Conservation (phyloP, 2,888 invertebrate species). For the Cephus sareptanus region DNA sequence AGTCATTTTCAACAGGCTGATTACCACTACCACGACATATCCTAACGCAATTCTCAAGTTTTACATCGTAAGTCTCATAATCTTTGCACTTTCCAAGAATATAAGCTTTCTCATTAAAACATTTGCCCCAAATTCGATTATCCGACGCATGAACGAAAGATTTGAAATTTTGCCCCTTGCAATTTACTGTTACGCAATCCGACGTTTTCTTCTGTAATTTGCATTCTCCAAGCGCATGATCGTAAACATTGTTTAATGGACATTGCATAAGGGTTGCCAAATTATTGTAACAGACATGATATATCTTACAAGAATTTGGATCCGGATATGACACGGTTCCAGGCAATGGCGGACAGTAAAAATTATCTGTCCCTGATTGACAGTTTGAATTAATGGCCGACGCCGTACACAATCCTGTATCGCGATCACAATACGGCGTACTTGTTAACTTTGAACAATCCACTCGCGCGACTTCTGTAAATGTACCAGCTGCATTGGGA, state of each 20-base stretch:
- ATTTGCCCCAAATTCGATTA: constrained; percentile 24
- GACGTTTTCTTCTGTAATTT: neutral
- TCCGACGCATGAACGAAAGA: constrained; percentile 24
- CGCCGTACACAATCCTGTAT: constrained; percentile 12
- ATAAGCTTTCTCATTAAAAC: constrained; percentile 9
- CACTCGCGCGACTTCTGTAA: neutral
- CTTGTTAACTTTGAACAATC: constrained; percentile 10
- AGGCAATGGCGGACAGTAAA: constrained; percentile 22
- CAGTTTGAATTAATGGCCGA: neutral
- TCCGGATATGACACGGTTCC: constrained; percentile 24
- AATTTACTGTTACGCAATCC: constrained; percentile 19
- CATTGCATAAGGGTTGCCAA: constrained; percentile 17
- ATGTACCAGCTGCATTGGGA: neutral
- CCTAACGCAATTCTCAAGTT: constrained; percentile 12
- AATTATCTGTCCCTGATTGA: neutral
- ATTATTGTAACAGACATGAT: constrained; percentile 19
- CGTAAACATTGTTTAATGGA: constrained; percentile 27
- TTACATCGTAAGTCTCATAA: constrained; percentile 24
- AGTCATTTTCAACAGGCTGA: constrained; percentile 21
- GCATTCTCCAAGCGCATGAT: constrained; percentile 12
- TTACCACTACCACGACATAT: constrained; percentile 17
- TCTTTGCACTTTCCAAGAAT: constrained; percentile 24
- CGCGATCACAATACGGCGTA: constrained; percentile 14
- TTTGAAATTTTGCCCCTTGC: constrained; percentile 14
- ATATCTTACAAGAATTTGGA: constrained; percentile 19